Conservation (phyloP, 2,888 invertebrate species). For the Dasypolia templi region DNA sequence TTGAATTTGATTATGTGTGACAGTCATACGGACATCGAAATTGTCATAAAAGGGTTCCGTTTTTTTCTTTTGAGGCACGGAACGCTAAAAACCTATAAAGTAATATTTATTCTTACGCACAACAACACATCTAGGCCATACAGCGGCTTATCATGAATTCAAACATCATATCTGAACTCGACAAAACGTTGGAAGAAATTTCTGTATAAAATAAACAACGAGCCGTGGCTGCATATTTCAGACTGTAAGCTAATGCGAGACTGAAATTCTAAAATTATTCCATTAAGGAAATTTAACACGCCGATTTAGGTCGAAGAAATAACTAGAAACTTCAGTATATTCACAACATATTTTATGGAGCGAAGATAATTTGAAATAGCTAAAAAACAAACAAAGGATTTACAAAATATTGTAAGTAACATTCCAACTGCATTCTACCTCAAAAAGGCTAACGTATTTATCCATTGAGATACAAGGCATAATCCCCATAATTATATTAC, state of each 20-base stretch:
- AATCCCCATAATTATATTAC: not conserved
- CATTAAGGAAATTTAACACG: conserved; percentile 31
- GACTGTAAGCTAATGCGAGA: not conserved
- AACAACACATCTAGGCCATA: not conserved
- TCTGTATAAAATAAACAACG: conserved; percentile 14
- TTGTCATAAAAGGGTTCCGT: too few species aligned
- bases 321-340: not conserved
- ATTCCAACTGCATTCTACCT: not conserved
- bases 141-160: not conserved
- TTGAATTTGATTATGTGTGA: too few species aligned
- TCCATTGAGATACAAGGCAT: not conserved
- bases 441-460: not conserved
- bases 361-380: too few species aligned
- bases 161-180: conserved; percentile 17
- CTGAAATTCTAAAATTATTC: conserved; percentile 30
- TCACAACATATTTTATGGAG: not conserved
- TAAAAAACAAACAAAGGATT: too few species aligned
- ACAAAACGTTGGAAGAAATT: conserved; percentile 26
- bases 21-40: too few species aligned
- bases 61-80: too few species aligned
- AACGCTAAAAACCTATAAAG: not conserved
- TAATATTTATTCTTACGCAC: not conserved
- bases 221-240: conserved; percentile 12
- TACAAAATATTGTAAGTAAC: not conserved
- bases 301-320: not conserved